Evolutionary conservation across 2,888 invertebrate genomes (phyloP).

Genomic region (Nephrotoma guestfalica): DNA sequence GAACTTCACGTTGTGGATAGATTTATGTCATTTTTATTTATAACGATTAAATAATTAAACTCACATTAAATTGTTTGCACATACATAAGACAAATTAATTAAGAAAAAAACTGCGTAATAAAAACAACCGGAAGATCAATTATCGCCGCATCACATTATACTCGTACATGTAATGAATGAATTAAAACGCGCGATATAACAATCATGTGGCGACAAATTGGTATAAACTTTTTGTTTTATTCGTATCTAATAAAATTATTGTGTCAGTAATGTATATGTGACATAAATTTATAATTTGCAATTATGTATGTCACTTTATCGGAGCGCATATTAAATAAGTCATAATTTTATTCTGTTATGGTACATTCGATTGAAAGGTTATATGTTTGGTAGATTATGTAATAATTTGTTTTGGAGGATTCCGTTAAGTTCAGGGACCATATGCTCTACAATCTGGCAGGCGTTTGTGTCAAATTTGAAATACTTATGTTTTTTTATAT

Average conservation of each 20-base stretch:
- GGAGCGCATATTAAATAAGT: not conserved
- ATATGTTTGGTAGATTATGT: too few relatives aligned
- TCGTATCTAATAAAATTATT: not conserved
- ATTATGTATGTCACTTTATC: not conserved
- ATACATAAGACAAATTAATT: not conserved
- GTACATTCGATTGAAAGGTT: not conserved
- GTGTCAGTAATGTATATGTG: not conserved
- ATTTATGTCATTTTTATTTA: not conserved
- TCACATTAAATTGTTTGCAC: not conserved
- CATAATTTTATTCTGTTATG: not conserved
- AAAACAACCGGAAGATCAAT: not conserved
- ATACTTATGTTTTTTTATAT: too few relatives aligned
- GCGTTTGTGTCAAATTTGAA: too few relatives aligned
- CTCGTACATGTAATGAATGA: not conserved
- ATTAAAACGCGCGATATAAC: not conserved
- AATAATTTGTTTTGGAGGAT: too few relatives aligned
- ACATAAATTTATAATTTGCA: not conserved
- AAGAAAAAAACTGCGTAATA: not conserved
- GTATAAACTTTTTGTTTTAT: not conserved
- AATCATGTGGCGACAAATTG: not conserved
- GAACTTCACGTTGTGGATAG: not conserved
- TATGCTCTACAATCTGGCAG: too few relatives aligned
- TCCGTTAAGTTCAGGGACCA: too few relatives aligned
- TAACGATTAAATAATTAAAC: not conserved
- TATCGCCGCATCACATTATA: not conserved